Evolutionary conservation across 2,113 vertebrate genomes (phyloP).

Genomic region (Sinocyclocheilus grahami): DNA sequence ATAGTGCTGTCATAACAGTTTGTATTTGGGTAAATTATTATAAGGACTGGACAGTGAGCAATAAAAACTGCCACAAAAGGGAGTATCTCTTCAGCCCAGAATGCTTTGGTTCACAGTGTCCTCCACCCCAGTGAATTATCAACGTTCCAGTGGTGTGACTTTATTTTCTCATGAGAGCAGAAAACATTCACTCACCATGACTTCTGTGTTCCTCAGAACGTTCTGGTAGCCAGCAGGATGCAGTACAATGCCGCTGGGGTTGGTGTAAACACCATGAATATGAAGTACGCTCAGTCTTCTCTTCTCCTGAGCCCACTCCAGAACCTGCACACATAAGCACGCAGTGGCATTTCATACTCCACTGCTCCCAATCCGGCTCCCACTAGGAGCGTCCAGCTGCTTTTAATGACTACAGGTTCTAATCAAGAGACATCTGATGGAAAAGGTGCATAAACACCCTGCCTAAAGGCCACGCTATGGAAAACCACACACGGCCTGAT

Average conservation of each 20-base stretch:
- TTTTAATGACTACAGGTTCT: constrained; percentile 7
- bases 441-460: constrained; percentile 73
- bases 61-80: background rate
- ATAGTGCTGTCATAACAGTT: background rate
- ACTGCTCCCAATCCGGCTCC: constrained; percentile 69
- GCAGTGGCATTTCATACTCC: constrained; percentile 60
- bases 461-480: constrained; percentile 63
- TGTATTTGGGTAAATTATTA: background rate
- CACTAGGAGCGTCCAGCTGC: constrained; percentile 47
- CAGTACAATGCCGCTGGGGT: constrained; percentile 93
- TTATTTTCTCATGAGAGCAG: too few species aligned
- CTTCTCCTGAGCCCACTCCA: constrained; percentile 97
- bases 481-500: constrained; percentile 21
- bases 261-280: constrained; percentile 95
- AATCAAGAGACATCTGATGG: constrained; percentile 59
- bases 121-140: background rate
- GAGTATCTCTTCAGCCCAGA: background rate
- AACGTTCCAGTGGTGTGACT: background rate
- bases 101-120: background rate
- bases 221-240: constrained; percentile 96
- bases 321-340: constrained; percentile 77
- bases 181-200: constrained; percentile 83
- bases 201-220: constrained; percentile 91
- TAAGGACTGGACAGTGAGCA: background rate
- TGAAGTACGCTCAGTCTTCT: constrained; percentile 91